Evolutionary conservation across 1,140 invertebrate genomes (phyloP), one percentile per base, ranked within the genome.

Genomic region (Sitophilus oryzae): DNA sequence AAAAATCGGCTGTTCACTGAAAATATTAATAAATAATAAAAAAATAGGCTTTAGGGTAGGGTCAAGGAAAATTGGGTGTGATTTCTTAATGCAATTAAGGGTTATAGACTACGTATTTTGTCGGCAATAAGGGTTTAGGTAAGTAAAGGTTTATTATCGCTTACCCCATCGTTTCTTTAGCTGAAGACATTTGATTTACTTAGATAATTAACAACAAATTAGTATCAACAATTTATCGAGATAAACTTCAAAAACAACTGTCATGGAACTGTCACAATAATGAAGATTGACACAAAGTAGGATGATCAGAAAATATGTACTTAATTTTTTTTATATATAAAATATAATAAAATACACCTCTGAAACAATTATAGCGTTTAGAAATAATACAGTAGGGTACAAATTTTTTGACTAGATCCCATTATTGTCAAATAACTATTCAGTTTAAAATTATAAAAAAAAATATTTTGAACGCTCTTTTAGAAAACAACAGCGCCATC

Each of bases 1-100:
- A 77, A 96, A 98, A 72, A 98, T 96, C 68, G 95, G 94, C 80
- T 96, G 93, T 79, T 98, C 94, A 81, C 94, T 96, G 75, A 20
- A 74, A 76, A 51, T n/a, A n/a, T n/a, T 16, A 5, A 16, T 5
- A 5, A 18, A 41, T 41, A 41, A 41, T 2, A n/a, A n/a, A n/a
- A n/a, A n/a, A n/a, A n/a, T n/a, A 41, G 2, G 18, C 3, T 9
- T 16, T 41, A 16, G 38, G 38, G 34, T 45, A 46, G 42, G 51
- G 51, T 46, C 43, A 53, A 18, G 34, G 16, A 44, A 44, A 44
- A 46, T 34, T 47, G 52, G 52, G 52, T 54, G 52, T 54, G 52
- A 47, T 22, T 16, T 40, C 21, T 5, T 11, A n/a, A 37, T 10
- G 1, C n/a, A 52, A 36, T 14, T 23, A 46, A 14, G 15, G 5